These are phyloP conservation scores for Salminus brasiliensis DNA, from an alignment of 2,113 vertebrate species.

Conservation along the genomic window DNA sequence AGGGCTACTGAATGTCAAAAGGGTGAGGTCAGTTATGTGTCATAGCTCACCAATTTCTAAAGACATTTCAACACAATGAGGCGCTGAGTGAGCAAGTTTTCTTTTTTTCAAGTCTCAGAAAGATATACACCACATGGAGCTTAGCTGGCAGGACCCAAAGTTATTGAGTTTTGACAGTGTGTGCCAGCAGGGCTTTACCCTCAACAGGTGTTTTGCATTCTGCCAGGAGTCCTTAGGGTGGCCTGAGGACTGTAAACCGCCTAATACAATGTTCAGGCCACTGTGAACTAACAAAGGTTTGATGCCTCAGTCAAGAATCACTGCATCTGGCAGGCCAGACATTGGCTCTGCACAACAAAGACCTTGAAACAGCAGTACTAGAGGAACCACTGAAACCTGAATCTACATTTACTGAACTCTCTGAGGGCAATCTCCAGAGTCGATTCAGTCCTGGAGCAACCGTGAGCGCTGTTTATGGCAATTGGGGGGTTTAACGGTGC, in stretches of 20 bases:
- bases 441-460: not conserved
- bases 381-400: not conserved
- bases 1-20: slow-evolving; percentile 12
- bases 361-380: not conserved
- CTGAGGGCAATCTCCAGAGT: not conserved
- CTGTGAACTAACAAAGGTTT: not conserved
- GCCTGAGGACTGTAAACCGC: slow-evolving; percentile 22
- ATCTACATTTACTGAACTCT: not conserved
- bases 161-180: slow-evolving; percentile 72
- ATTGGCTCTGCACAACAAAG: not conserved
- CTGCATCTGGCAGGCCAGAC: not conserved
- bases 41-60: slow-evolving; percentile 38
- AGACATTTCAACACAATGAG: slow-evolving; percentile 23
- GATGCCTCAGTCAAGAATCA: not conserved
- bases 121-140: slow-evolving; percentile 67
- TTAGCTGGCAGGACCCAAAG: slow-evolving; percentile 63
- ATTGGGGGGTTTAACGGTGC: not conserved
- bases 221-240: slow-evolving; percentile 58
- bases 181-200: slow-evolving; percentile 65
- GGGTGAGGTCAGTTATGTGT: slow-evolving; percentile 39
- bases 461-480: not conserved
- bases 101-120: slow-evolving; percentile 59
- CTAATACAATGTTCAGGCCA: slow-evolving; percentile 4
- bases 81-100: slow-evolving; percentile 54
- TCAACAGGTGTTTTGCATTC: slow-evolving; percentile 64